Base-by-base conservation (phyloP, 1,140 invertebrate species). In the Hermatobates lingyangjiaoensis region DNA sequence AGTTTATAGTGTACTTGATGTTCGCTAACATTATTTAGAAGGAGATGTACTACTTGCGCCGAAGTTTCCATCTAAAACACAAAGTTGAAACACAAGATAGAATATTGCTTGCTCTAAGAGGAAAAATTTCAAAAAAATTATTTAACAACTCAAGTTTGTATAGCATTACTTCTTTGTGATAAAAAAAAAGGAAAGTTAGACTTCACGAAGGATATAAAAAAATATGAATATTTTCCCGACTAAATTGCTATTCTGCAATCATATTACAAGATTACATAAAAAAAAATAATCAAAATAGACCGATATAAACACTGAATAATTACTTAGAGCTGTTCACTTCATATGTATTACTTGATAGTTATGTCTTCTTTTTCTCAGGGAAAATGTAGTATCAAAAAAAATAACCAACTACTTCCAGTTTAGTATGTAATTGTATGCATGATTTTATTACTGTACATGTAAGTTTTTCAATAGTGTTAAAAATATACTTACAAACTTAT, bases 1-100 rank as follows among this genome's bases (percentile, higher is more conserved):
- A 98, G 68, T 47, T 91, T 74, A 69, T 98, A 91, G 71, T 98
- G 92, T 3, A 93, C 98, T 73, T 98, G 93, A 60, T 87, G 83
- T 65, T 98, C 93, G 27, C 88, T 71, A 28, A 97, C 83, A 51
- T 75, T 79, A 56, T 83, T 87, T 18, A 97, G 66, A 51, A 81
- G 79, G 60, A 87, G 83, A 63, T 97, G 90, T 57, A 96, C 84
- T 64, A 82, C 81, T 62, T 84, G 79, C 7, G 85, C 77, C 5
- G 87, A 87, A 10, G 87, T 76, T 67, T 98, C 93, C 81, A 98
- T 79, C 89, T 93, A 64, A 39, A 73, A 66, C 10, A 12, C 5
- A 42, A 42, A 5, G 21, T 18, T 10, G 39, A 4, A 4, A 4
- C 4, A 4, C 21, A 18, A 10, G 21, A 42, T 18, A 42, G 39